These are phyloP conservation scores for Tadarida brasiliensis DNA, from an alignment of 2,797 vertebrate genomes.

Conservation along the genomic window DNA sequence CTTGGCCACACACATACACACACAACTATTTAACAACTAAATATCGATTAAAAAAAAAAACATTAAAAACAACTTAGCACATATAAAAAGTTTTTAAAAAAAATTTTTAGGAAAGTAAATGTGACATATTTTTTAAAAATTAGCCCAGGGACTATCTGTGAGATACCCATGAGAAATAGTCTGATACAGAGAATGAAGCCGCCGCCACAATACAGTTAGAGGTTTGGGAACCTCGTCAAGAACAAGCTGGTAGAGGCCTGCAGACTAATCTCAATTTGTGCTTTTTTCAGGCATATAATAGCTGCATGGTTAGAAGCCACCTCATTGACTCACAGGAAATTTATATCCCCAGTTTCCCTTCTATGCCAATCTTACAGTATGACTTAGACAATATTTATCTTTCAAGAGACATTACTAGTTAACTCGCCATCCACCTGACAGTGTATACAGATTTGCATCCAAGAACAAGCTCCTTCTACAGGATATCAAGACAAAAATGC, in stretches of 20 bases:
- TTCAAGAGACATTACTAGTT: slow-evolving; percentile 63
- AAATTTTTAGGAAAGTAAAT: slow-evolving; percentile 50
- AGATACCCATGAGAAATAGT: slow-evolving; percentile 3
- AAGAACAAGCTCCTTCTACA: slow-evolving; percentile 65
- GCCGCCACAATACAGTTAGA: not conserved
- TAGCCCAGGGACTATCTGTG: not conserved
- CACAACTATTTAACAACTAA: not conserved
- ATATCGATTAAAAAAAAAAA: not conserved
- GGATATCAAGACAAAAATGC: slow-evolving; percentile 5
- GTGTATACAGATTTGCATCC: slow-evolving; percentile 64
- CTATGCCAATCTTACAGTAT: slow-evolving; percentile 57
- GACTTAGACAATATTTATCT: slow-evolving; percentile 78
- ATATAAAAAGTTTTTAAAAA: not conserved
- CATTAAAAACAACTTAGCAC: not conserved
- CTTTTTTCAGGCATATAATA: not conserved
- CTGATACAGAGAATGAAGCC: slow-evolving; percentile 26
- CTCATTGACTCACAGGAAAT: slow-evolving; percentile 24
- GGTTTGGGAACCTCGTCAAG: slow-evolving; percentile 47
- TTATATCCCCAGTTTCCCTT: slow-evolving; percentile 66
- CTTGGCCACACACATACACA: not conserved
- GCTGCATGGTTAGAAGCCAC: not conserved
- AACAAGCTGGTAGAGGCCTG: slow-evolving; percentile 36
- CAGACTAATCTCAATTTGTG: not conserved
- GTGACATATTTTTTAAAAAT: slow-evolving; percentile 6
- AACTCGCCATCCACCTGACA: slow-evolving; percentile 48